Percentiles rank a stretch among this genome's conserved stretches.
These are phyloP conservation scores for Melopsittacus undulatus DNA, from an alignment of 2,797 vertebrate genomes.

Conservation along the genomic window DNA sequence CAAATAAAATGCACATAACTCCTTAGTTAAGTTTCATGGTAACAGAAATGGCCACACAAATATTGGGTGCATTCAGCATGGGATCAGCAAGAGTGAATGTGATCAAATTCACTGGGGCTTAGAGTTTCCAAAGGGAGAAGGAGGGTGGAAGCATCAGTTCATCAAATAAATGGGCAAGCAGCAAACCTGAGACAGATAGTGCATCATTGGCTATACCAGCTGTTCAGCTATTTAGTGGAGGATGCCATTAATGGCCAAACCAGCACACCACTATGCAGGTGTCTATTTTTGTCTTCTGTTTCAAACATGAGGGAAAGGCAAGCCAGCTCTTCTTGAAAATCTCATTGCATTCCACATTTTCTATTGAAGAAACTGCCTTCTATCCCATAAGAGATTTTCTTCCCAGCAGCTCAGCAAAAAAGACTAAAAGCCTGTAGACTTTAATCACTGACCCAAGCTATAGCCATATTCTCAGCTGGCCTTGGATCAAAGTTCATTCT, in stretches of 20 bases:
- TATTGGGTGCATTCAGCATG: background rate
- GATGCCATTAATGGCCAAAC: background rate
- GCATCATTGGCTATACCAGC: background rate
- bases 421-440: background rate
- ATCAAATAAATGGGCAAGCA: slow-evolving; percentile 16
- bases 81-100: background rate
- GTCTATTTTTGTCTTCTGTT: background rate
- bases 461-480: background rate
- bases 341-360: background rate
- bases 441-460: background rate
- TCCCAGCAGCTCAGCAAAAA: background rate
- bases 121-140: slow-evolving; percentile 11
- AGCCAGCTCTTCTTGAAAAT: background rate
- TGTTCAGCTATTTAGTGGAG: background rate
- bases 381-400: background rate
- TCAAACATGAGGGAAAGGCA: background rate
- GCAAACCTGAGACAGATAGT: slow-evolving; percentile 22
- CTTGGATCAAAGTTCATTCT: background rate
- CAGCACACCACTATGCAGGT: background rate
- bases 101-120: background rate
- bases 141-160: background rate
- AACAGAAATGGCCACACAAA: background rate
- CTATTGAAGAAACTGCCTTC: background rate
- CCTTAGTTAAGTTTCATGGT: background rate
- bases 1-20: background rate